These are phyloP conservation scores for Radopholus similis DNA, from an alignment of 1,140 invertebrate species.

Conservation along the genomic window DNA sequence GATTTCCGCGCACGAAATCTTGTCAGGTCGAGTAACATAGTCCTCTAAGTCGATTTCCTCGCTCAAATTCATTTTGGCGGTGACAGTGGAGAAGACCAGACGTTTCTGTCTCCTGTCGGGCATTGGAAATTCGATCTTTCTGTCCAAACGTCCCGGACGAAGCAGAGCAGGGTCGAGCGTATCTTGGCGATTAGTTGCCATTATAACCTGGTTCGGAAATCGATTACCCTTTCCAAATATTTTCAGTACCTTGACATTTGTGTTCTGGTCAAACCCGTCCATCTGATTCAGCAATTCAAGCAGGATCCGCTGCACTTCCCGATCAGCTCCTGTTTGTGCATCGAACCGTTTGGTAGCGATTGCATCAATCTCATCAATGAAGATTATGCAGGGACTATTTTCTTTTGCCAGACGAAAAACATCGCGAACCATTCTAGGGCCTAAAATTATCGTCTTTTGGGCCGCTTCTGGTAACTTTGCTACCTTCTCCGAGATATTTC, in stretches of 20 bases:
- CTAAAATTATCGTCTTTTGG: too few relatives aligned
- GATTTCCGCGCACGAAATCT: slow-evolving; percentile 97
- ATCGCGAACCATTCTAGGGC: slow-evolving; percentile 94
- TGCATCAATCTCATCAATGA: slow-evolving; percentile 55
- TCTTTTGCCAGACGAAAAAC: slow-evolving; percentile 97
- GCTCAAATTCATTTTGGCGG: slow-evolving; percentile 96
- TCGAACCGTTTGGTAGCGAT: slow-evolving; percentile 56
- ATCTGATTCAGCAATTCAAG: slow-evolving; percentile 97
- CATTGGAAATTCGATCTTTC: slow-evolving; percentile 97
- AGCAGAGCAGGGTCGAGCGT: slow-evolving; percentile 94
- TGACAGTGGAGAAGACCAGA: slow-evolving; percentile 94
- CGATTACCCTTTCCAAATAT: neutral
- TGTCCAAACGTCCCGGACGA: slow-evolving; percentile 89
- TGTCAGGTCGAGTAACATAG: slow-evolving; percentile 93
- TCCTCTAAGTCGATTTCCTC: slow-evolving; percentile 99
- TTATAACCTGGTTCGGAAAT: slow-evolving; percentile 76
- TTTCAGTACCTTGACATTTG: slow-evolving; percentile 83
- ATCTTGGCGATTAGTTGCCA: slow-evolving; percentile 98
- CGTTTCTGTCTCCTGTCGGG: slow-evolving; percentile 96
- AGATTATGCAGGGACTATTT: slow-evolving; percentile 95
- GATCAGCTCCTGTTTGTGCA: slow-evolving; percentile 77
- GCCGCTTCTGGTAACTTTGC: too few relatives aligned
- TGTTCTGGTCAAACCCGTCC: slow-evolving; percentile 99
- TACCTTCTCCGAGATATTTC: slow-evolving; percentile 88
- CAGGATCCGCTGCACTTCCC: slow-evolving; percentile 96